phyloP scores from a whole-genome alignment of 2,113 vertebrate genomes.

The Colossoma macropomum region DNA sequence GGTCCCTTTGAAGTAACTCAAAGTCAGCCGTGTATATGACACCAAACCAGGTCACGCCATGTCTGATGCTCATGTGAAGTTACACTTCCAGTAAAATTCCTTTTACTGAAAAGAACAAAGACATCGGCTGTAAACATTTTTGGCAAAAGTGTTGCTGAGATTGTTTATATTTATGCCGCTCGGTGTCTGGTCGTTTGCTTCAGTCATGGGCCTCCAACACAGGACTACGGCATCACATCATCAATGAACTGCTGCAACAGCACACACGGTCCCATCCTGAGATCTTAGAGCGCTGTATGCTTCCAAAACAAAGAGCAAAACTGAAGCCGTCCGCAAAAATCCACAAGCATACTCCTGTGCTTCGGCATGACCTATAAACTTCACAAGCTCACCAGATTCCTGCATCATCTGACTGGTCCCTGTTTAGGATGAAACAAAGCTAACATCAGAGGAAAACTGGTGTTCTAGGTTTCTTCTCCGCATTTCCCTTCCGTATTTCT shows the following conservation, averaged over 20 bases:
- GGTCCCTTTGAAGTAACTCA: slow-evolving; percentile 13
- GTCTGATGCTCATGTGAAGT: slow-evolving; percentile 3
- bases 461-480: background rate
- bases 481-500: background rate
- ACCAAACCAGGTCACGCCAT: slow-evolving; percentile 20
- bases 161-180: slow-evolving; percentile 5
- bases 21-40: background rate
- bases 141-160: background rate
- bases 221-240: slow-evolving; percentile 7
- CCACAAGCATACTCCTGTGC: slow-evolving; percentile 9
- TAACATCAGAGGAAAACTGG: background rate
- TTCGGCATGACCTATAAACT: slow-evolving; percentile 5
- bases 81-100: background rate
- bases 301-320: slow-evolving; percentile 16
- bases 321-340: slow-evolving; percentile 1
- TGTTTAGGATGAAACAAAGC: background rate
- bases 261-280: background rate
- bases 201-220: slow-evolving; percentile 4
- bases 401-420: background rate
- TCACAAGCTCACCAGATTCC: background rate
- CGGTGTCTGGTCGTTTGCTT: background rate
- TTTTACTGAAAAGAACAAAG: slow-evolving; percentile 21
- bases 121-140: background rate
- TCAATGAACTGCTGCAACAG: slow-evolving; percentile 25
- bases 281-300: background rate